A percentile compares a stretch with the other conserved stretches of the same genome.
Evolutionary conservation across 2,113 vertebrate species (phyloP).

Genomic region (Ciconia stormi): DNA sequence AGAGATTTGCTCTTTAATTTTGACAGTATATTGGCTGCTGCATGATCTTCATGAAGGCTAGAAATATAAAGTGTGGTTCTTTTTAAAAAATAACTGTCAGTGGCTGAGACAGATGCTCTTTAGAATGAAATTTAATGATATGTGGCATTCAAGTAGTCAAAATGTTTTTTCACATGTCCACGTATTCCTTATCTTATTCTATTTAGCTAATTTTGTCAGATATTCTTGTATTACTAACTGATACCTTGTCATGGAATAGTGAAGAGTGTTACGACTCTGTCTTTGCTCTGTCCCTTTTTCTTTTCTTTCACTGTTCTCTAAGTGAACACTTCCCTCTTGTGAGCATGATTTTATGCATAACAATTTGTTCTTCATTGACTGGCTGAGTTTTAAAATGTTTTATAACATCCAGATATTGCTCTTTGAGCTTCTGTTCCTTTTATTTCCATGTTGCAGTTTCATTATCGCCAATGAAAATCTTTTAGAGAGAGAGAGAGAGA

Average conservation of each 20-base stretch:
- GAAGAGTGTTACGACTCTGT: neutral
- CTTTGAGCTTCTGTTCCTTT: neutral
- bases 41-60: neutral
- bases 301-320: neutral
- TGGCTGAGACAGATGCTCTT: neutral
- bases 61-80: neutral
- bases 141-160: neutral
- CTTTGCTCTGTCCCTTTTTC: neutral
- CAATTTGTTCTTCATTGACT: neutral
- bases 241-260: neutral
- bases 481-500: neutral
- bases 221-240: neutral
- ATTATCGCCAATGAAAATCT: neutral
- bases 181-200: neutral
- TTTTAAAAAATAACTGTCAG: neutral
- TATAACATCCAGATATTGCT: neutral
- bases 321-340: neutral
- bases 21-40: neutral
- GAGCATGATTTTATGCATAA: neutral
- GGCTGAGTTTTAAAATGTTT: neutral
- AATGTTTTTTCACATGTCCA: neutral
- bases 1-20: constrained; percentile 17
- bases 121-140: neutral
- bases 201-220: neutral
- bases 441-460: neutral